Conservation (phyloP, 2,113 vertebrate genomes). For the Syngnathoides biaculeatus region DNA sequence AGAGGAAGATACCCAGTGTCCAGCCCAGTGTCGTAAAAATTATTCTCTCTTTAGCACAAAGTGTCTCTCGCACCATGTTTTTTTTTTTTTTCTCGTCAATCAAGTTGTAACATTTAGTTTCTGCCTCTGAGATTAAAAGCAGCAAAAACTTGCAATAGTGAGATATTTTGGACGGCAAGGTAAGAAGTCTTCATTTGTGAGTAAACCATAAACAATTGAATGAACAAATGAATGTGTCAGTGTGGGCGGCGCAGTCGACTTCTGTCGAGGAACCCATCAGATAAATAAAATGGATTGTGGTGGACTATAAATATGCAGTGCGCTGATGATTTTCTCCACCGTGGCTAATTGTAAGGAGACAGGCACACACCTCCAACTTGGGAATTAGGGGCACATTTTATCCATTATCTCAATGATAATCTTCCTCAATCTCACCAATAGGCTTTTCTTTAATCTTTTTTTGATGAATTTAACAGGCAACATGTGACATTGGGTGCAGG, state of each 20-base stretch:
- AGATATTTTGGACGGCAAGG: neutral
- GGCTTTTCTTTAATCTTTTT: conserved; percentile 75
- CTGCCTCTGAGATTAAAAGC: too few species aligned
- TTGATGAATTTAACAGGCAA: conserved; percentile 80
- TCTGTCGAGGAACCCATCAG: conserved; percentile 57
- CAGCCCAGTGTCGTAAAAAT: conserved; percentile 55
- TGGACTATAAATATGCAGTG: conserved; percentile 52
- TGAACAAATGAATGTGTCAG: neutral
- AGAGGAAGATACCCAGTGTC: conserved; percentile 50
- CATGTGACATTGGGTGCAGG: conserved; percentile 54
- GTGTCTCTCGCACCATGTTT: conserved; percentile 5
- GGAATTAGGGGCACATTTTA: conserved; percentile 74
- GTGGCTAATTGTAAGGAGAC: conserved; percentile 61
- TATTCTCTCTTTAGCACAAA: conserved; percentile 29
- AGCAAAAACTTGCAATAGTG: too few species aligned
- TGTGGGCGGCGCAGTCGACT: conserved; percentile 54
- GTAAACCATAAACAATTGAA: neutral
- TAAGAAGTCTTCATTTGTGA: neutral
- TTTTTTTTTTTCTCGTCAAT: neutral
- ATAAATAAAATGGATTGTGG: conserved; percentile 55
- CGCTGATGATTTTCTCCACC: conserved; percentile 51
- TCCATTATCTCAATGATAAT: conserved; percentile 79
- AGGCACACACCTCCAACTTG: conserved; percentile 40
- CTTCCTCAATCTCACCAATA: conserved; percentile 78
- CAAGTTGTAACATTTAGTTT: neutral